Percentiles rank a stretch among this genome's conserved stretches.
Conservation (phyloP, 2,113 vertebrate genomes). For the Phylloscopus trochiloides region DNA sequence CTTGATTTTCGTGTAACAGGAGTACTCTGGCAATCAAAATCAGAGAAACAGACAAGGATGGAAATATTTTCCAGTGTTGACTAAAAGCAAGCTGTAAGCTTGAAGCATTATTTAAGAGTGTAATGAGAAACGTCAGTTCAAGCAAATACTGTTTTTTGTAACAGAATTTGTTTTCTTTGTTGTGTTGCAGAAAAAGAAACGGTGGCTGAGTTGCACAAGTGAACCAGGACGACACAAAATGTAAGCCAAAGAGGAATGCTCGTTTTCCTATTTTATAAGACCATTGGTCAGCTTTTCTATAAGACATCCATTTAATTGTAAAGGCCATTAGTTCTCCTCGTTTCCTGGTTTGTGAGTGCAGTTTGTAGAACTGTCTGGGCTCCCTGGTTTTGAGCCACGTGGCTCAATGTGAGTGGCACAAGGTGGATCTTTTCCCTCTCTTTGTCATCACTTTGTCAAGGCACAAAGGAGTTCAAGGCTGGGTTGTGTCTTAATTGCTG, state of each 20-base stretch:
- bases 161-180: background rate
- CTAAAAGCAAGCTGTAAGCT: background rate
- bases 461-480: background rate
- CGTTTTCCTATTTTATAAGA: background rate
- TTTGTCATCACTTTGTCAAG: background rate
- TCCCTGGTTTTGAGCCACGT: background rate
- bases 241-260: constrained; percentile 13
- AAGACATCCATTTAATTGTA: background rate
- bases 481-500: background rate
- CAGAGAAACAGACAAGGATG: background rate
- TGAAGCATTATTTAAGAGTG: background rate
- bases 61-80: background rate
- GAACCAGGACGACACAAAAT: background rate
- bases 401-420: background rate
- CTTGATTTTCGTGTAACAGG: background rate
- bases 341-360: background rate
- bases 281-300: rapidly evolving
- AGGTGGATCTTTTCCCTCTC: background rate
- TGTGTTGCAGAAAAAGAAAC: constrained; percentile 35
- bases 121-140: background rate
- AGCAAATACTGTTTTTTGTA: background rate
- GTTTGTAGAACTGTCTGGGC: background rate
- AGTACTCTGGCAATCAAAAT: background rate
- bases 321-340: background rate
- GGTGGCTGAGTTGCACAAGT: background rate